Base-by-base conservation (phyloP, 2,888 invertebrate genomes). In the Ariolimax columbianus region DNA sequence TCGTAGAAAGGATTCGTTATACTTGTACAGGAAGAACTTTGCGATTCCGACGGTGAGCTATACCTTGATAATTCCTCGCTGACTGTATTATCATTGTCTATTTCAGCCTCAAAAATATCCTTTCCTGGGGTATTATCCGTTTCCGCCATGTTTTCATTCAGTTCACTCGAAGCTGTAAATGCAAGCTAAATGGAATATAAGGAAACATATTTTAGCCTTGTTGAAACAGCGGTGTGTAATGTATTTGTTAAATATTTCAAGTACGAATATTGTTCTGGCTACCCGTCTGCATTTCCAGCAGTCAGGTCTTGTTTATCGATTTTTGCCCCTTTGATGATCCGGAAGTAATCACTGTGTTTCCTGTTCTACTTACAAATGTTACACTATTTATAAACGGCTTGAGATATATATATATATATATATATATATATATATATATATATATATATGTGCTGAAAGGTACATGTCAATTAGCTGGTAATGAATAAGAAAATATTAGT, bases 1-100 rank as follows among this genome's bases (percentile, higher is more conserved):
- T 88, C 88, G 63, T 88, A 88, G 75, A 87, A 86, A 19, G 88
- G 88, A 77, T 88, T 88, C 26, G 86, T 82, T 68, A 88, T 87
- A 66, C 88, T 88, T 55, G 84, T 88, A 81, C 87, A 87, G 0
- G 88, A 88, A 30, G 87, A 86, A 17, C 86, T 87, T 63, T 87
- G 86, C 7, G 87, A 86, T 47, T 87, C 84, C 1, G 87, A 86
- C 4, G 75, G 75, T 30, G 84, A 80, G 26, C 84, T 84, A 30
- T 63, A 80, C 26, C 84, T 30, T 26, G 84, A 84, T 63, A 84
- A 33, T 43, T 84, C 84, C n/a, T 84, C 84, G 47, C 84, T 84
- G 0, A 84, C 66, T 43, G 84, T 84, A 47, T 84, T 84, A 30
- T 84, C 84, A 33, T 80, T 78, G 47, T 84, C 84, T 26, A 66